Percentiles rank a stretch among this genome's conserved stretches.
Conservation (phyloP, 2,797 vertebrate genomes). For the Varecia variegata region DNA sequence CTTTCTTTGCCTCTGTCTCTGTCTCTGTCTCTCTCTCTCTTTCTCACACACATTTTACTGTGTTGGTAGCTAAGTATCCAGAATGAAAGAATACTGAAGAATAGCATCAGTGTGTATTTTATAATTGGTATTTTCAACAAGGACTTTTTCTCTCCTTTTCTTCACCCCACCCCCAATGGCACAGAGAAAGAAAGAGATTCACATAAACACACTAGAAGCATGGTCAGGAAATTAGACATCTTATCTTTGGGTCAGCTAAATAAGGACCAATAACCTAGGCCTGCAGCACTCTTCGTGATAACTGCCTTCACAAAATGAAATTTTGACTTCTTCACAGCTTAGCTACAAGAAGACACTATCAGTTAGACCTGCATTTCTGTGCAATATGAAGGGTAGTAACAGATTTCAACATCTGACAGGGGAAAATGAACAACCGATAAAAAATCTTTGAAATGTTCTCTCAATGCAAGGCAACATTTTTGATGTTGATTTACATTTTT, state of each 20-base stretch:
- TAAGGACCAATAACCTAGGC: slow-evolving; percentile 87
- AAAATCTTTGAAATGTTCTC: slow-evolving; percentile 85
- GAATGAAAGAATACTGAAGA: slow-evolving; percentile 3
- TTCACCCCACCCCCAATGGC: background rate
- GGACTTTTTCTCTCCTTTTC: slow-evolving; percentile 61
- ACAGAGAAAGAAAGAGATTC: slow-evolving; percentile 34
- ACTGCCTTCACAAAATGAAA: slow-evolving; percentile 88
- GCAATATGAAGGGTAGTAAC: slow-evolving; percentile 83
- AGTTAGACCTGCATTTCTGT: slow-evolving; percentile 83
- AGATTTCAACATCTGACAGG: slow-evolving; percentile 87
- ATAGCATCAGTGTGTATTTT: slow-evolving; percentile 30
- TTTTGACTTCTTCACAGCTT: slow-evolving; percentile 86
- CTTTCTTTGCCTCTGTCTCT: background rate
- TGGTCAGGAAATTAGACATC: slow-evolving; percentile 90
- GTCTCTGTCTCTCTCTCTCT: background rate
- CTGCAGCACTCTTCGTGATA: slow-evolving; percentile 81
- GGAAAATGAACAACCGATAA: slow-evolving; percentile 87
- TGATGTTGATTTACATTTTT: slow-evolving; percentile 84
- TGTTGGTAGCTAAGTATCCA: background rate
- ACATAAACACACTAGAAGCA: slow-evolving; percentile 69
- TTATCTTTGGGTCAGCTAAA: slow-evolving; percentile 87
- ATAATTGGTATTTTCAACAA: slow-evolving; percentile 76
- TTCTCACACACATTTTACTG: background rate
- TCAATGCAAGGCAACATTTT: slow-evolving; percentile 78
- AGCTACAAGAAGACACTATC: slow-evolving; percentile 85